phyloP scores from a whole-genome alignment of 2,113 vertebrate genomes.

The Antechinus flavipes region DNA sequence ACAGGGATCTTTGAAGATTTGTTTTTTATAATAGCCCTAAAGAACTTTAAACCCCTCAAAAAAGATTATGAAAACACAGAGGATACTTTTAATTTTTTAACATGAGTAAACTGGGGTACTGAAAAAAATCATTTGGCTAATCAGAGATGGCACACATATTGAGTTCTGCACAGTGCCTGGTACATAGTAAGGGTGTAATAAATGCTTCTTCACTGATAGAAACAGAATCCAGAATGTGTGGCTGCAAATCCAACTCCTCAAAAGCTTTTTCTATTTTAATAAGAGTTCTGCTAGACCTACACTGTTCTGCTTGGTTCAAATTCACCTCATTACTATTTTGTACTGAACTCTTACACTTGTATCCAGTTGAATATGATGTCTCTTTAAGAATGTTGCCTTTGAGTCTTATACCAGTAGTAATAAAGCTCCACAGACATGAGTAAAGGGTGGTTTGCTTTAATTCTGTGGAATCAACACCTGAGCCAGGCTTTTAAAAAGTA shows the following conservation, averaged over 20 bases:
- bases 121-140: slow-evolving; percentile 14
- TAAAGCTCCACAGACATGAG: slow-evolving; percentile 19
- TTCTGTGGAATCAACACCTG: slow-evolving; percentile 65
- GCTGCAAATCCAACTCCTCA: neutral
- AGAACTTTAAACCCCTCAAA: neutral
- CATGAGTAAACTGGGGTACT: slow-evolving; percentile 40
- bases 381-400: slow-evolving; percentile 57
- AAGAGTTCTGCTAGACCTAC: neutral
- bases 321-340: slow-evolving; percentile 40
- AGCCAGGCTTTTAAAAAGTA: neutral
- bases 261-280: neutral
- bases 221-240: slow-evolving; percentile 1
- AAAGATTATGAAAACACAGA: slow-evolving; percentile 9
- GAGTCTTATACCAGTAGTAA: slow-evolving; percentile 56
- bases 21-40: neutral
- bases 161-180: neutral
- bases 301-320: neutral
- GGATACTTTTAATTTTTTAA: neutral
- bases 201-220: slow-evolving; percentile 16
- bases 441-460: slow-evolving; percentile 57
- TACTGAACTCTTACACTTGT: slow-evolving; percentile 29
- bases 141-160: slow-evolving; percentile 28
- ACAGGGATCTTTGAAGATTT: neutral
- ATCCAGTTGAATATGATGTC: slow-evolving; percentile 9
- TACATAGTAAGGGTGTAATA: neutral